Evolutionary conservation across 2,113 vertebrate species (phyloP), one percentile per base, ranked within the genome.

Genomic region (Calypte anna): DNA sequence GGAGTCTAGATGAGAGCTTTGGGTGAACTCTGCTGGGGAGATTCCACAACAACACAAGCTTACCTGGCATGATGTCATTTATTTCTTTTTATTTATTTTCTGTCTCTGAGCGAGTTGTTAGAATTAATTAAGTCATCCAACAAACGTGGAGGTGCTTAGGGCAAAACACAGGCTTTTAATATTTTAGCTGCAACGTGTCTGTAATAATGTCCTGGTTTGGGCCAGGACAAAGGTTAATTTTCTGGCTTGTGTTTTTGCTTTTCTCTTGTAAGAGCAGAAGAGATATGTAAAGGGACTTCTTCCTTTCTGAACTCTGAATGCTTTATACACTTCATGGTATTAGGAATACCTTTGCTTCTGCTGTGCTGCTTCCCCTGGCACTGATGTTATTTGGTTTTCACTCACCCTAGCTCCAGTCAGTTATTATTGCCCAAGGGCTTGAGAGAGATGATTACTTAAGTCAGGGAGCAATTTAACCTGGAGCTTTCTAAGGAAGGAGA

Each of bases 371-470:
- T 85, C 59, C 19, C 24, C 91, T 63, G 82, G 2, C 64, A 2
- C 82, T 61, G 64, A 48, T 94, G 87, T 63, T 91, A 50, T 76
- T 96, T 78, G 61, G 33, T 90, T 93, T 95, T 86, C 30, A 10
- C 36, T 93, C 77, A 63, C 72, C 27, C 76, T 67, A 16, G 82
- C 76, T 93, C 61, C 61, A 86, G 91, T 83, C 33, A 82, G 72
- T 88, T 88, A n/a, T 93, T 91, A 7, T 84, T 93, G 93, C 93
- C 94, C 23, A 86, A 94, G 91, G 95, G 85, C 76, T 92, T 78
- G 90, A 54, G 93, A 64, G 91, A 77, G 33, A 81, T 95, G 94
- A 95, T 96, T 94, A 64, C 76, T 95, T 95, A 90, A 91, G 94
- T 92, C 79, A 72, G 90, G 82, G 64, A 93, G 68, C 86, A 88